Base-by-base conservation (phyloP, 2,113 vertebrate species). In the Protobothrops flavoviridis region DNA sequence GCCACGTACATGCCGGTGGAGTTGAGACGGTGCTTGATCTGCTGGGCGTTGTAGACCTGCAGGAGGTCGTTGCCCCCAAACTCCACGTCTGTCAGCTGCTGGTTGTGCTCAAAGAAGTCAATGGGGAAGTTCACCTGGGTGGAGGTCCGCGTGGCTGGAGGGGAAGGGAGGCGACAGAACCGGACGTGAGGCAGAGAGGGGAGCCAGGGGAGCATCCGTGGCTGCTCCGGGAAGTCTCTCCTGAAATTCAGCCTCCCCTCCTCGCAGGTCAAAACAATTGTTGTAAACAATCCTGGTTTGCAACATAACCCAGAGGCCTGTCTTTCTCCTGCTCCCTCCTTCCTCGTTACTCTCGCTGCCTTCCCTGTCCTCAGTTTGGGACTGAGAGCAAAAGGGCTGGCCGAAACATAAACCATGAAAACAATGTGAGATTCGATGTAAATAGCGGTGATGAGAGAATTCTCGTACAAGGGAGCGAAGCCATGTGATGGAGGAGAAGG, bases 61-160 rank as follows among this genome's bases (percentile, higher is more conserved):
- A 99, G 97, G 92, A 99, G 98, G 95, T 99, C 99, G 17, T 99
- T 99, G 52, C 99, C 99, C 0, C 99, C 99, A 5, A 99, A 99
- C 96, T 99, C 99, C 94, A 99, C 99, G 2, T 99, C 99, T 0
- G 99, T 99, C 92, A 99, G 98, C 93, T 99, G 99, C 96, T 99
- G 99, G 97, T 99, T 99, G 98, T 99, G 99, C 93, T 99, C 99
- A 92, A 99, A 99, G 97, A 99, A 99, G 97, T 99, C 99, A n/a
- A 99, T 99, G 39, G 99, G 99, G 96, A 99, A 99, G n/a, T 98
- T 99, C 95, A 99, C 98, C 94, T 99, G 99, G 97, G 98, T 99
- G 91, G 99, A 99, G 0, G 99, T 98, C 69, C 99, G 99, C 1
- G 99, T 99, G 43, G 99, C 99, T 99, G 89, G 4, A 95, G 95